These are phyloP conservation scores for Chrysolophus pictus DNA, from an alignment of 2,797 vertebrate species.

Conservation along the genomic window DNA sequence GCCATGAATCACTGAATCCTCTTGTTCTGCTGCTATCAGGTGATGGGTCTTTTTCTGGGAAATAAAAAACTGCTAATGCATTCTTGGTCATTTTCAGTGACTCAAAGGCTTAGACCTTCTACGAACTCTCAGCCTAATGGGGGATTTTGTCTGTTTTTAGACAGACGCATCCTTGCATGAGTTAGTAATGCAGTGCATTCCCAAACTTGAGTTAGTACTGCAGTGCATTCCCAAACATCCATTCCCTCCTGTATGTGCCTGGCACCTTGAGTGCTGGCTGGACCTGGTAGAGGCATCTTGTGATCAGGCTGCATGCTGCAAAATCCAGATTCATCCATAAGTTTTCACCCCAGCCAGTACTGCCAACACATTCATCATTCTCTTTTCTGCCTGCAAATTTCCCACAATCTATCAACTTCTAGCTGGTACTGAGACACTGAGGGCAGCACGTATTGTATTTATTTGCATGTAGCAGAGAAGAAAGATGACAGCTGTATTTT, in stretches of 20 bases:
- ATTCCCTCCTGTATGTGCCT: neutral
- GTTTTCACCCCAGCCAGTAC: neutral
- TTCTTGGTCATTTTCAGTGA: constrained; percentile 34
- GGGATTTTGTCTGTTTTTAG: neutral
- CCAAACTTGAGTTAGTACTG: neutral
- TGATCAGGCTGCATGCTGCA: rapidly evolving
- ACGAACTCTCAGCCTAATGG: neutral
- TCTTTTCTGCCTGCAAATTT: neutral
- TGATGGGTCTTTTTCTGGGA: neutral
- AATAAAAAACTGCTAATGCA: neutral
- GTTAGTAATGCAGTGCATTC: neutral
- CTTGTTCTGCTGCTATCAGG: constrained; percentile 6
- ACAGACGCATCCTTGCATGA: neutral
- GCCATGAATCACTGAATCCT: constrained; percentile 38
- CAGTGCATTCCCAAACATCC: neutral
- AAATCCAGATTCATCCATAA: neutral
- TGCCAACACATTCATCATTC: neutral
- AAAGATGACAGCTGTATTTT: neutral
- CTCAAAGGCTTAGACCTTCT: constrained; percentile 16
- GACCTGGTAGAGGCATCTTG: neutral
- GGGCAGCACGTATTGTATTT: neutral
- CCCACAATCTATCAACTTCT: neutral
- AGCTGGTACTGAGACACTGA: neutral
- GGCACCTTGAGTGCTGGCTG: neutral
- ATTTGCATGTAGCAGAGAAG: neutral